Percentiles rank a stretch among this genome's conserved stretches.
Conservation (phyloP, 2,113 vertebrate species). For the Oncorhynchus keta region DNA sequence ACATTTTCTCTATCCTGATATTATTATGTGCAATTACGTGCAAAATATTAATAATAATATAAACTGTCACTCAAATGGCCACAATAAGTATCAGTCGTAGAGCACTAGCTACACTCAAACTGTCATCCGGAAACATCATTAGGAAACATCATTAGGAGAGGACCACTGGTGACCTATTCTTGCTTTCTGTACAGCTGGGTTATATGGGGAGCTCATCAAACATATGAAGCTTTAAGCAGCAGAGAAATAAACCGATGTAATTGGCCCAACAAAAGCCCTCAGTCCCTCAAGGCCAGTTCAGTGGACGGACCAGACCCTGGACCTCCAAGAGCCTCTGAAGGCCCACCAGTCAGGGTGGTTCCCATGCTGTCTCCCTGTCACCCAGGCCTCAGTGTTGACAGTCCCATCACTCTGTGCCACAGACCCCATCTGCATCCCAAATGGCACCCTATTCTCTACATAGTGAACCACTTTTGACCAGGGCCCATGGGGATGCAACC, state of each 20-base stretch:
- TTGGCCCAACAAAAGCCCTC: slow-evolving; percentile 29
- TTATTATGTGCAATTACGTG: slow-evolving; percentile 21
- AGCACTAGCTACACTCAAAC: slow-evolving; percentile 16
- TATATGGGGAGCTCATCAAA: slow-evolving; percentile 33
- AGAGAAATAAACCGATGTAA: slow-evolving; percentile 29
- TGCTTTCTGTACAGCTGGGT: slow-evolving; percentile 39
- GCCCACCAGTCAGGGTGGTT: not conserved
- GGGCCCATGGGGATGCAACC: not conserved
- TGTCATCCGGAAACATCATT: slow-evolving; percentile 15
- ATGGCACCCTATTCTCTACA: no score
- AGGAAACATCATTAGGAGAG: slow-evolving; percentile 45
- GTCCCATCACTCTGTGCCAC: not conserved
- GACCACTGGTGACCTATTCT: slow-evolving; percentile 16
- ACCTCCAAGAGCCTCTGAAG: not conserved
- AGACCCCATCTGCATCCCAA: no score
- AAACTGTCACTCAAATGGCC: slow-evolving; percentile 35
- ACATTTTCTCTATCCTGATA: not conserved
- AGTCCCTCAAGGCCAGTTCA: not conserved
- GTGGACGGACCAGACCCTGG: not conserved
- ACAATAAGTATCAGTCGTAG: slow-evolving; percentile 22
- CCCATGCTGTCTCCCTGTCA: not conserved
- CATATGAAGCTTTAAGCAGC: slow-evolving; percentile 23
- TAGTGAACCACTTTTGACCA: no score
- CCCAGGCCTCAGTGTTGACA: not conserved
- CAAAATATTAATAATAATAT: slow-evolving; percentile 36